A percentile compares a stretch with the other conserved stretches of the same genome.
Conservation (phyloP, 2,113 vertebrate species). For the Melanerpes formicivorus region DNA sequence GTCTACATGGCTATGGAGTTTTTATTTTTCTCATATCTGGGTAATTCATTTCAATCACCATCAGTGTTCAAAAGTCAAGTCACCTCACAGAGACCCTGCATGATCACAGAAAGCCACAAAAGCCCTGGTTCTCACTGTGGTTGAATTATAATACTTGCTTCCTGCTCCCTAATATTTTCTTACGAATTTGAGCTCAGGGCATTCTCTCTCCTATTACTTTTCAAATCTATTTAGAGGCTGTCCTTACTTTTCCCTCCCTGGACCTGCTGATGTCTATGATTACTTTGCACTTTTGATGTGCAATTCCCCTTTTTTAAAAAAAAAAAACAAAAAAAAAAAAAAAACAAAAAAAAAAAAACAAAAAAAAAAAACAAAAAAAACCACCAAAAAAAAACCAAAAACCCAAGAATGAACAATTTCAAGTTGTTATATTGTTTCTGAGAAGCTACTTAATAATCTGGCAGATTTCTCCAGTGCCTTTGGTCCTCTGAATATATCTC, state of each 20-base stretch:
- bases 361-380: too few species aligned
- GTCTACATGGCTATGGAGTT: fast-evolving
- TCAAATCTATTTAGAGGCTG: neutral
- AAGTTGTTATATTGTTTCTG: neutral
- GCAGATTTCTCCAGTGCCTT: neutral
- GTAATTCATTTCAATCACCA: neutral
- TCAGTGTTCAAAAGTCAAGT: neutral
- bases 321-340: too few species aligned
- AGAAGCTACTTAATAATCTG: neutral
- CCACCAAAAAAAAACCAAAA: too few species aligned
- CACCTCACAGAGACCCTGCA: neutral
- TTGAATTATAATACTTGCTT: neutral
- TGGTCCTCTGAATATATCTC: neutral
- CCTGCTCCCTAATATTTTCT: neutral
- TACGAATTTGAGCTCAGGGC: neutral
- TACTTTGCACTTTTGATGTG: neutral
- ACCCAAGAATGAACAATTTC: neutral
- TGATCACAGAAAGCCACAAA: neutral
- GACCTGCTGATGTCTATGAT: neutral
- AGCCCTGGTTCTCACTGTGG: neutral
- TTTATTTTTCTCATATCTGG: neutral
- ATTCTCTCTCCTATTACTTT: neutral
- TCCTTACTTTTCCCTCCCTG: neutral
- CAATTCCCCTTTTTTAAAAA: neutral
- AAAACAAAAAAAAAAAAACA: neutral